phyloP scores from a whole-genome alignment of 2,888 invertebrate genomes.

The Steromphala cineraria region DNA sequence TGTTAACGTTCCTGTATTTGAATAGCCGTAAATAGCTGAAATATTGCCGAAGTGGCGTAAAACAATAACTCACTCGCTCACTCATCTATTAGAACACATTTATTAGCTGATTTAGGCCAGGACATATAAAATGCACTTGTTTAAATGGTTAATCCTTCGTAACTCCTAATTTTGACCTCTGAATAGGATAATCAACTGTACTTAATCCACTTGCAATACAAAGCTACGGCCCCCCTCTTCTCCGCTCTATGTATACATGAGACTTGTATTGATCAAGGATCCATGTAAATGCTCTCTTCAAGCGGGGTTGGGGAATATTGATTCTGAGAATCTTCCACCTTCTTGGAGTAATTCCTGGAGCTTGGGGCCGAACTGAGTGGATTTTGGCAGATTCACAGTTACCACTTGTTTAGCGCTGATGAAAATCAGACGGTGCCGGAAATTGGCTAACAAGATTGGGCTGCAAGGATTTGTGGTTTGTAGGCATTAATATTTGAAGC shows the following conservation, averaged over 20 bases:
- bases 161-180: too few relatives aligned
- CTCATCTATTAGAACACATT: too few relatives aligned
- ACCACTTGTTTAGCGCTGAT: neutral
- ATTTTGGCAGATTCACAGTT: neutral
- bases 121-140: too few relatives aligned
- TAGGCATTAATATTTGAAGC: neutral
- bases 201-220: too few relatives aligned
- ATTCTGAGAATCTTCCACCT: neutral
- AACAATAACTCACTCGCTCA: too few relatives aligned
- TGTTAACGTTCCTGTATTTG: neutral
- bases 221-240: too few relatives aligned
- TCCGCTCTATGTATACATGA: neutral
- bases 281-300: neutral
- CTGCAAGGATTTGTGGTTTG: neutral
- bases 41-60: too few relatives aligned
- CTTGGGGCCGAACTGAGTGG: neutral
- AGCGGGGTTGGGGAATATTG: neutral
- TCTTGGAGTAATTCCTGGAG: neutral
- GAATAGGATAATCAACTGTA: too few relatives aligned
- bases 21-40: too few relatives aligned
- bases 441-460: neutral
- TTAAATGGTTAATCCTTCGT: too few relatives aligned
- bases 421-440: neutral
- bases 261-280: neutral
- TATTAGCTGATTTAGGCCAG: too few relatives aligned